These are phyloP conservation scores for Cyaniris semiargus DNA, from an alignment of 2,888 invertebrate genomes.

Conservation along the genomic window DNA sequence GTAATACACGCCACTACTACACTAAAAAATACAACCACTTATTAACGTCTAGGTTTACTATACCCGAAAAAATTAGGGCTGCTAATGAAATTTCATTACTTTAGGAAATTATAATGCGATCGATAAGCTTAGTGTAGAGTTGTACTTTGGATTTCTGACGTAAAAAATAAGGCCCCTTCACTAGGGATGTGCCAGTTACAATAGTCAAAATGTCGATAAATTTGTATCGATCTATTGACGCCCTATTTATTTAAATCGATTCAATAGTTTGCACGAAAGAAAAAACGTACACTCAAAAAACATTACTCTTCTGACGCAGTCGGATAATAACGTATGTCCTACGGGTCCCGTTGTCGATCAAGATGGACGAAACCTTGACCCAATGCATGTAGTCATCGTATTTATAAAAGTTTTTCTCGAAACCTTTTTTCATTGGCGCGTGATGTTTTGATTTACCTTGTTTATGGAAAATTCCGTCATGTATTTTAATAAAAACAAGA, in stretches of 20 bases:
- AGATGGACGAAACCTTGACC: constrained; percentile 56
- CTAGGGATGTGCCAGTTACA: neutral
- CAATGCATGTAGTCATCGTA: constrained; percentile 51
- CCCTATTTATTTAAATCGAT: neutral
- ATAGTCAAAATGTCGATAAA: neutral
- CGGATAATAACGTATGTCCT: neutral
- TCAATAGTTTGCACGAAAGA: neutral
- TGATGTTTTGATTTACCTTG: constrained; percentile 38
- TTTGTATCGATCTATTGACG: neutral
- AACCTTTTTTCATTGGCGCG: constrained; percentile 36
- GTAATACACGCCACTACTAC: neutral
- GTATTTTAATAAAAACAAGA: constrained; percentile 27
- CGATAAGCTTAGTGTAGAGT: neutral
- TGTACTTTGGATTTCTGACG: neutral
- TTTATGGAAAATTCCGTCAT: constrained; percentile 30
- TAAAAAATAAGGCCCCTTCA: neutral
- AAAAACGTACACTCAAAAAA: neutral
- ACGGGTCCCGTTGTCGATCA: constrained; percentile 43
- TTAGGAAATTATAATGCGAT: neutral
- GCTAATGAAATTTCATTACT: neutral
- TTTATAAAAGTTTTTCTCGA: constrained; percentile 46
- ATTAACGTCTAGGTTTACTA: neutral
- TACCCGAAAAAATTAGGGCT: neutral
- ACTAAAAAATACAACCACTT: neutral
- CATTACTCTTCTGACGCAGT: neutral